Base-by-base conservation (phyloP, 2,888 invertebrate genomes). In the Nephrotoma guestfalica region DNA sequence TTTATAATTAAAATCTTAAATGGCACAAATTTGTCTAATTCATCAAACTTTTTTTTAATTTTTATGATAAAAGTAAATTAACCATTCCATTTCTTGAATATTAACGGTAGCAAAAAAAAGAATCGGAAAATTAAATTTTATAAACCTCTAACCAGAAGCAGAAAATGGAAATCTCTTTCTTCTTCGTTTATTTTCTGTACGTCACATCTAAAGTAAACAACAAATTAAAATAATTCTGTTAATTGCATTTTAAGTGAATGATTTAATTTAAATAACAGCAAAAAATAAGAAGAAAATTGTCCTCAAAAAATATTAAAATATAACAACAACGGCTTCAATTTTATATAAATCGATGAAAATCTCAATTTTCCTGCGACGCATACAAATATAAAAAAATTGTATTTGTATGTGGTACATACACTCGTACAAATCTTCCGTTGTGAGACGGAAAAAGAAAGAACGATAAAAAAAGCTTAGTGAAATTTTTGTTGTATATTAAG, bases 191-290 rank as follows among this genome's bases (percentile, higher is more conserved):
- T 30, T 30, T 71, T 30, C 30, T 71, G 30, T 71, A 71, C 18
- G 18, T 71, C 30, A 30, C 30, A 1, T 71, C 30, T 71, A 71
- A 71, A 30, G 30, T 71, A 71, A 71, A 71, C 71, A 71, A 71
- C 71, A 71, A 71, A 71, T 41, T 84, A 84, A 84, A 41, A 84
- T 84, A 84, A 84, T 84, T 84, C 84, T 84, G 42, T 42, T 84
- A 84, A 84, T 84, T 84, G 84, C 84, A 84, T 84, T 84, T 84
- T 84, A 84, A 84, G 84, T 84, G 84, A 84, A 84, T 84, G 84
- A 84, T 84, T 84, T 42, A 84, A 84, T 84, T 84, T 84, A 41
- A 71, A 71, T 71, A 71, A 71, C 71, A 71, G 71, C 30, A 71
- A 71, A 71, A 71, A 18, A 30, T 30, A n/a, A 71, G 5, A 30